Base-by-base conservation (phyloP, 2,888 invertebrate genomes). In the Linnaemya vulpina region DNA sequence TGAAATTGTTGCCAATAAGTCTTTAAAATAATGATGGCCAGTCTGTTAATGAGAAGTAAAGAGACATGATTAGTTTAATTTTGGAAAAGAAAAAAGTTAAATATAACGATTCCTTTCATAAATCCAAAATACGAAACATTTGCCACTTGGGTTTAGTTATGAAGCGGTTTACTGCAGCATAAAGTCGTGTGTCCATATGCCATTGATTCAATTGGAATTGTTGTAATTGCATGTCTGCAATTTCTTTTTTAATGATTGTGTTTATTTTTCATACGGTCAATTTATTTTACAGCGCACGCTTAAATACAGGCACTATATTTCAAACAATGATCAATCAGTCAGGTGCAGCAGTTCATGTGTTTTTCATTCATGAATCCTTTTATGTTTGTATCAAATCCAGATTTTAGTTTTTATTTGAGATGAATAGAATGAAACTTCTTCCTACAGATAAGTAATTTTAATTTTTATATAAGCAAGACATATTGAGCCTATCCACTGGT, bases 191-290 rank as follows among this genome's bases (percentile, higher is more conserved):
- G 46, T 15, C 46, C 46, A 46, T 46, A 46, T 46, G 46, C 46
- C 46, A 43, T 53, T 46, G 46, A 46, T 46, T 46, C n/a, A 15
- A 46, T 46, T 46, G 15, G 15, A 46, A 46, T 46, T 46, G 46
- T n/a, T 46, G 46, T 46, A 46, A 46, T 46, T 46, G 46, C n/a
- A 46, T 46, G 46, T 46, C 15, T 46, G n/a, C 46, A 46, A n/a
- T 46, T 46, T 4, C 2, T 46, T 46, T 46, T 15, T 15, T 13
- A 43, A 46, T 46, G n/a, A 46, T 7, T 46, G 46, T 46, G 46
- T 46, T 46, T 46, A 46, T 46, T 46, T 46, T 46, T 46, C 46
- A n/a, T 46, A n/a, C 5, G 46, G 46, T 46, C 46, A 46, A 46
- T 46, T 15, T 46, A 46, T 46, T 46, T 46, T 46, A 46, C 46